Evolutionary conservation across 2,113 vertebrate genomes (phyloP).

Genomic region (Tenebrosternarchus preto): DNA sequence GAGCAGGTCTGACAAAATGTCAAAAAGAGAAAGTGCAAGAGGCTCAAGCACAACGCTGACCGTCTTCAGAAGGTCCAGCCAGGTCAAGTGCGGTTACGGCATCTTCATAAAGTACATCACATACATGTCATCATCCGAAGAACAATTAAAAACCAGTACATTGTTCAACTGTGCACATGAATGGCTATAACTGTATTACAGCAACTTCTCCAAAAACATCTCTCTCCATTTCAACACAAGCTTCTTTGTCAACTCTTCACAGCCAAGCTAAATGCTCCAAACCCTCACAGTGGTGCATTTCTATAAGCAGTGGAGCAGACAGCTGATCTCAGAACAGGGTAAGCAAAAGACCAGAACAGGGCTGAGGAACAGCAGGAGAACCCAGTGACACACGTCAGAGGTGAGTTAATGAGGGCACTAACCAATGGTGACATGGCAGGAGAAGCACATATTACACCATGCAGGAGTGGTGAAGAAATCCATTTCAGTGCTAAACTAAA

Average conservation of each 20-base stretch:
- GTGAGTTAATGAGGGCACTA: slow-evolving; percentile 44
- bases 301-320: slow-evolving; percentile 34
- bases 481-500: slow-evolving; percentile 47
- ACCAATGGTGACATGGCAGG: slow-evolving; percentile 25
- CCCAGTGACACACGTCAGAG: slow-evolving; percentile 31
- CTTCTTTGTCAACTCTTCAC: slow-evolving; percentile 31
- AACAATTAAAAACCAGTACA: slow-evolving; percentile 13
- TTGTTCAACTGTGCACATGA: slow-evolving; percentile 32
- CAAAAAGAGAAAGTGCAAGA: background rate
- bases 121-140: background rate
- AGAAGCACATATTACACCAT: slow-evolving; percentile 30
- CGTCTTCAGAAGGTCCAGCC: no score
- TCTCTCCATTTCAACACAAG: slow-evolving; percentile 46
- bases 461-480: slow-evolving; percentile 32
- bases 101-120: background rate
- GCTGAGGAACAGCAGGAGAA: slow-evolving; percentile 29
- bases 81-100: no score
- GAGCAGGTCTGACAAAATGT: background rate
- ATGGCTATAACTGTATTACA: slow-evolving; percentile 38
- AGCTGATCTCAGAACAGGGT: slow-evolving; percentile 16
- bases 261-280: slow-evolving; percentile 41
- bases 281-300: slow-evolving; percentile 33
- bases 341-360: slow-evolving; percentile 41
- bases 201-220: slow-evolving; percentile 39
- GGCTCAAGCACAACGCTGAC: background rate